These are phyloP conservation scores for Dugesia japonica DNA, from an alignment of 2,888 invertebrate genomes.

Conservation along the genomic window DNA sequence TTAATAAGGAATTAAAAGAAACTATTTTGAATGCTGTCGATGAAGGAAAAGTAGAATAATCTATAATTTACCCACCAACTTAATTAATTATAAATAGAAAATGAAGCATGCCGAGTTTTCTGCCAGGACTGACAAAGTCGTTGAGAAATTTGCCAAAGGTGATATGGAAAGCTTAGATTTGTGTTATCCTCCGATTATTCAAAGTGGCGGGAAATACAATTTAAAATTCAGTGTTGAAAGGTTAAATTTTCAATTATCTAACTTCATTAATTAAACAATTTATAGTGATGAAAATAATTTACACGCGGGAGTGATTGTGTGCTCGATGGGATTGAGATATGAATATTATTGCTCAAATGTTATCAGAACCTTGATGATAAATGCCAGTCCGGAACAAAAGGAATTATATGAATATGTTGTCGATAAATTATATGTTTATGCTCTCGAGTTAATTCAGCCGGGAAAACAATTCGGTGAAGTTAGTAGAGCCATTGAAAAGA, in stretches of 20 bases:
- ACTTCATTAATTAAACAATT: conserved; percentile 28
- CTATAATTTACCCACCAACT: neutral
- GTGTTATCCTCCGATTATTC: conserved; percentile 95
- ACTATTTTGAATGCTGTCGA: conserved; percentile 97
- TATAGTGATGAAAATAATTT: conserved; percentile 73
- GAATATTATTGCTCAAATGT: conserved; percentile 96
- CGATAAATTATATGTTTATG: conserved; percentile 67
- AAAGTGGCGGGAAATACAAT: conserved; percentile 90
- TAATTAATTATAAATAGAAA: conserved; percentile 55
- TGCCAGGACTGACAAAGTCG: conserved; percentile 77
- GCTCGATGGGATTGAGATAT: conserved; percentile 79
- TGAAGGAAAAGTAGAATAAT: conserved; percentile 58
- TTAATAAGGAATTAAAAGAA: conserved; percentile 83
- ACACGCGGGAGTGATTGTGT: conserved; percentile 86
- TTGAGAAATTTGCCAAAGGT: conserved; percentile 78
- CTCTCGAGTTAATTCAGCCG: conserved; percentile 66
- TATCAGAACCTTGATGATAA: conserved; percentile 81
- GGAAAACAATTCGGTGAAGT: conserved; percentile 69
- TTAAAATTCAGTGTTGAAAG: conserved; percentile 78
- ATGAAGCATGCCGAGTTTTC: conserved; percentile 83
- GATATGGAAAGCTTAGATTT: conserved; percentile 76
- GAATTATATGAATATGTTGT: conserved; percentile 78
- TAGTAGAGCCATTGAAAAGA: conserved; percentile 65
- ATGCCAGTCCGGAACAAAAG: conserved; percentile 60
- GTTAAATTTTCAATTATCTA: no score